Base-by-base conservation (phyloP, 2,797 vertebrate species). In the Phyllotis vaccarum region DNA sequence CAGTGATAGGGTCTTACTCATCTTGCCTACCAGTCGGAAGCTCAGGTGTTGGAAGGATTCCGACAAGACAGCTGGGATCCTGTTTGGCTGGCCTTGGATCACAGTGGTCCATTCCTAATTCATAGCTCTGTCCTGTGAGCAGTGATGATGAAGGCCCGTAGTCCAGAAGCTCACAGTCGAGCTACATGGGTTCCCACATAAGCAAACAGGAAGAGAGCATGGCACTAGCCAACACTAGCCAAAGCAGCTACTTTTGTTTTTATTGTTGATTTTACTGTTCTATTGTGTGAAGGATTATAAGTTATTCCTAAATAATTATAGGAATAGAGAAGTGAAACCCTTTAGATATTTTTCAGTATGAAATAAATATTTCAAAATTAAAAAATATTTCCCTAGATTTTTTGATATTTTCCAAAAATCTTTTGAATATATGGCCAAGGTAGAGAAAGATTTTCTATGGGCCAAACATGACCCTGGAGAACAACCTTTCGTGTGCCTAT, bases 321-420 rank as follows among this genome's bases (percentile, higher is more conserved):
- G n/a, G 60, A 92, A 89, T 89, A 34, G 14, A 12, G 56, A 94
- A 22, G 60, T 37, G 22, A 54, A 78, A 56, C 9, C 89, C 34
- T 74, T 93, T 52, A 86, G 68, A 52, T 94, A 72, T 49, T 60
- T 93, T 89, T 79, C n/a, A 21, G 2, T 75, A 49, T 96, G 91
- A 49, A 49, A 49, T 49, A 49, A 49, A 49, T 49, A 49, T 49
- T 49, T 49, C 46, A 49, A 9, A 49, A 49, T 49, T 49, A 49
- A 88, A 68, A 49, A 88, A 68, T 52, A 13, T 78, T 91, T 90
- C 90, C 70, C 40, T 85, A 87, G 46, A 52, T 60, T 56, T 56
- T 70, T 89, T 78, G 95, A n/a, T 91, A 27, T 79, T 96, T 89
- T 89, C 17, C 43, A 12, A n/a, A 58, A n/a, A 3, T 22, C 6